These are phyloP conservation scores for Enteromius thamalakanensis DNA, from an alignment of 2,797 vertebrate species.

Conservation along the genomic window DNA sequence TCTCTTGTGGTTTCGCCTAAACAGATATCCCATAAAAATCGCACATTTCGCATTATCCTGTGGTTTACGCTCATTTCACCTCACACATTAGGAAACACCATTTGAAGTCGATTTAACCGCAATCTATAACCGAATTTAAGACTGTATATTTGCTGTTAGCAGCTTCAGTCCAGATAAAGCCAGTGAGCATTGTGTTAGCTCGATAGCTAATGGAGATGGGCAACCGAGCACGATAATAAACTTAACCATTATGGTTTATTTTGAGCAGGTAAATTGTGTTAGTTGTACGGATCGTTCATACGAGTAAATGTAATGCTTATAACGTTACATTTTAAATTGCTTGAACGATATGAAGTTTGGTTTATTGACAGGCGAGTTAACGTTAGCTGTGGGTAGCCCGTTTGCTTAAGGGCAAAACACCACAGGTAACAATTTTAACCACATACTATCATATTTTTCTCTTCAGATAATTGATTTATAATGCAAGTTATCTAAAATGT, in stretches of 20 bases:
- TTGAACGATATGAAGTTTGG: background rate
- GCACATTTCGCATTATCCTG: background rate
- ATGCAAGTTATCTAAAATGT: background rate
- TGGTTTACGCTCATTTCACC: background rate
- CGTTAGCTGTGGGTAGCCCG: background rate
- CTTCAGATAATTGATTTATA: no score
- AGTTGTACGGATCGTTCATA: background rate
- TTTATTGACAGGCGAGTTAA: slow-evolving; percentile 25
- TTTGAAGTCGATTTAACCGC: background rate
- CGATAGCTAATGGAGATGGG: slow-evolving; percentile 7
- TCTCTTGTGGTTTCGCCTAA: slow-evolving; percentile 6
- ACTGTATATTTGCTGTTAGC: background rate
- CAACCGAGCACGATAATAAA: background rate
- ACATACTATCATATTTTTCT: no score
- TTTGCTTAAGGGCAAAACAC: background rate
- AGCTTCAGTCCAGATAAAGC: background rate
- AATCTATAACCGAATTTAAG: background rate
- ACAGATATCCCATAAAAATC: background rate
- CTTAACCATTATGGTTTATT: background rate
- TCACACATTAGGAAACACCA: background rate
- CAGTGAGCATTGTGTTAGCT: slow-evolving; percentile 19
- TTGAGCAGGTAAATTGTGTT: background rate
- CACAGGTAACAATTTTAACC: background rate
- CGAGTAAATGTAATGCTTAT: background rate
- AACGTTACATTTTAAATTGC: background rate